A percentile compares a stretch with the other conserved stretches of the same genome.
phyloP scores from a whole-genome alignment of 2,113 vertebrate genomes.

The Orientallactaga bullata region DNA sequence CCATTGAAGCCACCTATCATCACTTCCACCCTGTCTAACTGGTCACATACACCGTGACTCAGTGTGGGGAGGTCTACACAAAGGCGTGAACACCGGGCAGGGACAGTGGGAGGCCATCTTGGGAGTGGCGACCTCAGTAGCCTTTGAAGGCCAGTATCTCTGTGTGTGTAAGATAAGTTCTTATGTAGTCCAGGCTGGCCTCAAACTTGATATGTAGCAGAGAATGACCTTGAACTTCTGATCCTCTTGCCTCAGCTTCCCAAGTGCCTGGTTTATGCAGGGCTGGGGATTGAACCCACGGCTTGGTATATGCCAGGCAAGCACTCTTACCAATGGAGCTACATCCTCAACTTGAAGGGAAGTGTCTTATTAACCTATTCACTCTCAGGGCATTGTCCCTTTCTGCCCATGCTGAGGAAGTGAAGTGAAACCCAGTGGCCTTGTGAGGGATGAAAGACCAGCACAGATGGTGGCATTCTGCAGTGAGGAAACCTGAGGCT shows the following conservation, averaged over 20 bases:
- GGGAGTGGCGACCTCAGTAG: neutral
- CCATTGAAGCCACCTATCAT: neutral
- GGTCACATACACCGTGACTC: neutral
- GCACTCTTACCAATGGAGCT: neutral
- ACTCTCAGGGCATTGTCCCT: neutral
- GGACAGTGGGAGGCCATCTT: neutral
- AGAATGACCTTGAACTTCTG: neutral
- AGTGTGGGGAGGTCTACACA: neutral
- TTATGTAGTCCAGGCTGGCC: neutral
- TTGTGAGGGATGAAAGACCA: neutral
- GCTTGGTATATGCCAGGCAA: neutral
- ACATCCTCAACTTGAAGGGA: neutral
- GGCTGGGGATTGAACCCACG: neutral
- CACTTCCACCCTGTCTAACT: neutral
- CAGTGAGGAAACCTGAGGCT: neutral
- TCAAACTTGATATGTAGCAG: neutral
- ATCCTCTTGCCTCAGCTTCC: neutral
- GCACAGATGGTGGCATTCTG: neutral
- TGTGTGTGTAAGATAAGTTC: neutral
- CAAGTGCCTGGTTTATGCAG: neutral
- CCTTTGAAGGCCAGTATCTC: neutral
- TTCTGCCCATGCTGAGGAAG: neutral
- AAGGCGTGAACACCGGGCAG: neutral
- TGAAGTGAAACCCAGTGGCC: neutral
- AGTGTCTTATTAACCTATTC: neutral